Evolutionary conservation across 2,797 vertebrate species (phyloP).

Genomic region (Ciconia nigra): DNA sequence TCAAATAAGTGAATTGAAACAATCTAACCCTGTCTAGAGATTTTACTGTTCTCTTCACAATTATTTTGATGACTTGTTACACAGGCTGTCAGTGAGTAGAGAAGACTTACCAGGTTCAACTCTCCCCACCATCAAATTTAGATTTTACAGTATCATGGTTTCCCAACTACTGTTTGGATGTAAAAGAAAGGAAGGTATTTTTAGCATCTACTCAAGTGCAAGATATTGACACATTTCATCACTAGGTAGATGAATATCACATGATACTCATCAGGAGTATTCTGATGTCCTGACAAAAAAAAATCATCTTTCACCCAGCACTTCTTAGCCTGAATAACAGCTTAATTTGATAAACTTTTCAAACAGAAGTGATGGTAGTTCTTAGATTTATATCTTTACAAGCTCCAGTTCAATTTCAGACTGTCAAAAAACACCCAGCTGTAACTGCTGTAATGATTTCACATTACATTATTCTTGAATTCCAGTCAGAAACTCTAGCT

Average conservation of each 20-base stretch:
- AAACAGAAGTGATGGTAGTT: neutral
- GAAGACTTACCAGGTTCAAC: neutral
- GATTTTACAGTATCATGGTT: neutral
- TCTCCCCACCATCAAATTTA: neutral
- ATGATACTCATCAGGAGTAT: neutral
- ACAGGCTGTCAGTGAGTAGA: neutral
- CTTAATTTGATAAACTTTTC: neutral
- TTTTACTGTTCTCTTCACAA: neutral
- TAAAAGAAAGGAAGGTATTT: neutral
- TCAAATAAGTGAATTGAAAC: neutral
- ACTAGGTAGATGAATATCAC: neutral
- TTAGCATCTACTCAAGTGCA: neutral
- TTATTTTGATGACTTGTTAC: neutral
- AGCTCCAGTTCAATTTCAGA: neutral
- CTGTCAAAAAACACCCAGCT: neutral
- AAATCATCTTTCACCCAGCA: rapidly evolving
- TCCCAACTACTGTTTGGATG: neutral
- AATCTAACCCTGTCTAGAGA: neutral
- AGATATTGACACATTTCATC: neutral
- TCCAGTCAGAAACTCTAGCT: neutral
- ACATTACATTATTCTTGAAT: neutral
- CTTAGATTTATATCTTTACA: neutral
- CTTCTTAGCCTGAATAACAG: neutral
- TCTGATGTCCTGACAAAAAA: neutral
- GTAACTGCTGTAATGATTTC: neutral